phyloP scores from a whole-genome alignment of 2,888 invertebrate genomes.

The Julus scandinavius region DNA sequence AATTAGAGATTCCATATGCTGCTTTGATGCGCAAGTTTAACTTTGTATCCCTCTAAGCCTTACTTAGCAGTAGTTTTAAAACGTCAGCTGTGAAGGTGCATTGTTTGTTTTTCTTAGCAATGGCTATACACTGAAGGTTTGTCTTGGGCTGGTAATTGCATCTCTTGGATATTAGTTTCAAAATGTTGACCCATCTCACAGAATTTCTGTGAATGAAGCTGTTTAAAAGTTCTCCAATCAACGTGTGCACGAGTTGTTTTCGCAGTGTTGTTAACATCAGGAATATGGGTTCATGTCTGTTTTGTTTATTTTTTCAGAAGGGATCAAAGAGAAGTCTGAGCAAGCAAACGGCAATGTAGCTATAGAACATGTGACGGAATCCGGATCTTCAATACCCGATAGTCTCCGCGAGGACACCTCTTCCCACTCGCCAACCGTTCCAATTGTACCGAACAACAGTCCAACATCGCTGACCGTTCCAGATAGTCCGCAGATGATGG shows the following conservation, averaged over 20 bases:
- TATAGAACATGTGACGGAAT: slow-evolving; percentile 16
- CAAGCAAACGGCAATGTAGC: slow-evolving; percentile 69
- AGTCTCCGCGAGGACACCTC: slow-evolving; percentile 24
- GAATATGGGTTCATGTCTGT: not conserved
- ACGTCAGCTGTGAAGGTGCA: slow-evolving; percentile 25
- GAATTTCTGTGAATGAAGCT: slow-evolving; percentile 56
- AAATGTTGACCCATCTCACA: not conserved
- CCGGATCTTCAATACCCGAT: slow-evolving; percentile 26
- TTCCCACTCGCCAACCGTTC: slow-evolving; percentile 58
- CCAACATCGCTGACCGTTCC: slow-evolving; percentile 56
- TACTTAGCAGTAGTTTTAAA: not conserved
- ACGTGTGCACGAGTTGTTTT: not conserved
- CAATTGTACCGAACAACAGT: slow-evolving; percentile 62
- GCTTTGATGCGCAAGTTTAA: not conserved
- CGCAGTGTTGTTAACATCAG: not conserved
- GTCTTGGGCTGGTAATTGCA: too few relatives aligned
- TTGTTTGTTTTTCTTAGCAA: slow-evolving; percentile 14
- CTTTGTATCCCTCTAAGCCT: not conserved
- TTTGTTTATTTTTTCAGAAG: slow-evolving; percentile 77
- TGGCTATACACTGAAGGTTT: not conserved
- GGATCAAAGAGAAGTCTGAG: slow-evolving; percentile 93
- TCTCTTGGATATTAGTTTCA: not conserved
- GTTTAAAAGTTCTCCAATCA: not conserved
- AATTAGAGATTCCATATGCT: not conserved
- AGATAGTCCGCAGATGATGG: slow-evolving; percentile 47